Evolutionary conservation across 37 sponge, comb jelly and placozoan species (phyloP).

Genomic region (Geodia barretti): DNA sequence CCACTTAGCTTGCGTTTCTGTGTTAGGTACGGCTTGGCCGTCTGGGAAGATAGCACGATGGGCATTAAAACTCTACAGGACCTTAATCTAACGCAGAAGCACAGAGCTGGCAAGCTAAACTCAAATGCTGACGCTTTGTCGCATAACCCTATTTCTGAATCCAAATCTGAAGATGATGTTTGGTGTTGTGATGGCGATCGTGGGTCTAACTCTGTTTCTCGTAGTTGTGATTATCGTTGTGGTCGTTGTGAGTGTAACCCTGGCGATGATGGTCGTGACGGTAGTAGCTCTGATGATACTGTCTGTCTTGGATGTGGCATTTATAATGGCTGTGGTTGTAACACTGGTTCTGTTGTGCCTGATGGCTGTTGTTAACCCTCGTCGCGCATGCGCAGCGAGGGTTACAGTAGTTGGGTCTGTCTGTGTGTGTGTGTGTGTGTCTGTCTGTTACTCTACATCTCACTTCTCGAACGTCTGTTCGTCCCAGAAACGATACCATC

Average conservation of each 20-base stretch:
- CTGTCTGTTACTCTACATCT: too few relatives aligned
- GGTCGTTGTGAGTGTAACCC: background rate
- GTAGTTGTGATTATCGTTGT: background rate
- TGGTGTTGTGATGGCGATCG: background rate
- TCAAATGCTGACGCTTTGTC: conserved; percentile 53
- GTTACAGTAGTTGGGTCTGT: too few relatives aligned
- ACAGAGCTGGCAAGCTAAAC: conserved; percentile 36
- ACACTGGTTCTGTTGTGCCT: background rate
- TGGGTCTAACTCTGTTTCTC: background rate
- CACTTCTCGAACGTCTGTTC: too few relatives aligned
- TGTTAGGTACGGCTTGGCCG: conserved; percentile 26
- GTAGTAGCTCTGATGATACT: background rate
- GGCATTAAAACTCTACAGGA: conserved; percentile 45
- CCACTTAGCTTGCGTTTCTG: conserved; percentile 43
- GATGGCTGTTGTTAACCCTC: too few relatives aligned
- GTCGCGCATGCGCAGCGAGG: too few relatives aligned
- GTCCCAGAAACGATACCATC: too few relatives aligned
- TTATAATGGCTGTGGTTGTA: background rate
- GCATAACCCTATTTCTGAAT: conserved; percentile 2
- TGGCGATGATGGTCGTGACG: background rate
- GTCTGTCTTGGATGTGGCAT: background rate
- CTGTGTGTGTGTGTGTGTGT: too few relatives aligned
- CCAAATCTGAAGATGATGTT: background rate
- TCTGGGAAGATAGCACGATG: conserved; percentile 50
- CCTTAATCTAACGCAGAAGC: conserved; percentile 23